Evolutionary conservation across 2,888 invertebrate genomes (phyloP).

Genomic region (Drosophila prostipennis): DNA sequence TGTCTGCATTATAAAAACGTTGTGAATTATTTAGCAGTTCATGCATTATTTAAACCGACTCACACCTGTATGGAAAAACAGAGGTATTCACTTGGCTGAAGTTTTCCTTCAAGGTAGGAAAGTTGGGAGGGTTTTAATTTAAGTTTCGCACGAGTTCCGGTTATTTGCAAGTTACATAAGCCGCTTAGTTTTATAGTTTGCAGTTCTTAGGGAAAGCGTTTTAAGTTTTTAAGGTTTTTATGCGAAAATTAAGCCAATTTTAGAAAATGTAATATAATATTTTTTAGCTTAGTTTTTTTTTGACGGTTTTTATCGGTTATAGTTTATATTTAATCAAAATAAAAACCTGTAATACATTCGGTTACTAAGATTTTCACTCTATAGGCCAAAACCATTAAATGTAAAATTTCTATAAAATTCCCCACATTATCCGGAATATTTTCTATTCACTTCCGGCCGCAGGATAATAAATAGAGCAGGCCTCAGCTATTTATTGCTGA

Average conservation of each 20-base stretch:
- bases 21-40: slow-evolving; percentile 30
- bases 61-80: slow-evolving; percentile 6
- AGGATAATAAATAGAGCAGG: slow-evolving; percentile 41
- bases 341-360: neutral
- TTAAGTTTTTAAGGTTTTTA: too few species aligned
- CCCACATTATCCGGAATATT: slow-evolving; percentile 16
- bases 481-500: slow-evolving; percentile 29
- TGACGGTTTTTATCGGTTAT: too few species aligned
- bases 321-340: neutral
- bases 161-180: slow-evolving; percentile 8
- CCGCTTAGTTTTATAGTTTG: neutral
- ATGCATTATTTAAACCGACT: slow-evolving; percentile 23
- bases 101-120: slow-evolving; percentile 16
- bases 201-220: neutral
- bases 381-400: neutral
- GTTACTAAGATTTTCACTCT: neutral
- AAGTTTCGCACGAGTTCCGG: slow-evolving; percentile 17
- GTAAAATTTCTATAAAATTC: slow-evolving; percentile 22
- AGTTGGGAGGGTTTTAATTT: neutral
- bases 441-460: slow-evolving; percentile 25
- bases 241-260: too few species aligned
- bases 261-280: too few species aligned
- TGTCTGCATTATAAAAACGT: slow-evolving; percentile 39
- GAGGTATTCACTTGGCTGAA: slow-evolving; percentile 2
- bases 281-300: too few species aligned